These are phyloP conservation scores for Naso thynnoides DNA, from an alignment of 2,797 vertebrate genomes.

Conservation along the genomic window DNA sequence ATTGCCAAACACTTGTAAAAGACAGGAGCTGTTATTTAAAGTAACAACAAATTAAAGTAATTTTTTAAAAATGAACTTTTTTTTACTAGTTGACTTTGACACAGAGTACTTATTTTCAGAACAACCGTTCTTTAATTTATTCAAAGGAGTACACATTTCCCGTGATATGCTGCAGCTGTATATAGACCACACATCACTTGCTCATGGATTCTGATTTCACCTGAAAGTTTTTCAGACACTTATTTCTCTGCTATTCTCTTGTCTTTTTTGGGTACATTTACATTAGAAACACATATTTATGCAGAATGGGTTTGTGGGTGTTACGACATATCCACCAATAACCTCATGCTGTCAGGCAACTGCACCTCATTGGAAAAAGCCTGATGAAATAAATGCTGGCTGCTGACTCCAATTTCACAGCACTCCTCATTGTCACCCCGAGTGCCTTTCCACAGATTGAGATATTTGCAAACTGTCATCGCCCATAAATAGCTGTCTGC, in stretches of 20 bases:
- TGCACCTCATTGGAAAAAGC: slow-evolving; percentile 89
- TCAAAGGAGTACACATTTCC: neutral
- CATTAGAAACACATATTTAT: slow-evolving; percentile 83
- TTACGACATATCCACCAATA: slow-evolving; percentile 78
- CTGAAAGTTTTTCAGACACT: slow-evolving; percentile 11
- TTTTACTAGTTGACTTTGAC: neutral
- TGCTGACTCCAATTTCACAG: slow-evolving; percentile 96
- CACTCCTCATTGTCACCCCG: slow-evolving; percentile 90
- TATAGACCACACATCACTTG: neutral
- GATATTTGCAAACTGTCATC: slow-evolving; percentile 99
- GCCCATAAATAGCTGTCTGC: slow-evolving; percentile 95
- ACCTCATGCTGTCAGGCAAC: slow-evolving; percentile 89
- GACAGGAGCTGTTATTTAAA: neutral
- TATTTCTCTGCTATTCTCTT: slow-evolving; percentile 34
- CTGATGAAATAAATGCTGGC: slow-evolving; percentile 95
- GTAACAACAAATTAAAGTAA: too few species aligned
- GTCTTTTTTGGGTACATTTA: slow-evolving; percentile 79
- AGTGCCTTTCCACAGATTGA: slow-evolving; percentile 94
- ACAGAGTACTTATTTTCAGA: neutral
- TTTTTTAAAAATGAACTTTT: too few species aligned
- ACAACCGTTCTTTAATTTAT: neutral
- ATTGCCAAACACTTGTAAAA: too few species aligned
- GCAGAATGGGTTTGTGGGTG: slow-evolving; percentile 73
- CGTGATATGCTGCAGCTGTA: neutral
- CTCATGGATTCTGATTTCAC: neutral